Percentiles rank a stretch among this genome's conserved stretches.
Evolutionary conservation across 1,140 invertebrate species (phyloP).

Genomic region (Orchestia grillus): DNA sequence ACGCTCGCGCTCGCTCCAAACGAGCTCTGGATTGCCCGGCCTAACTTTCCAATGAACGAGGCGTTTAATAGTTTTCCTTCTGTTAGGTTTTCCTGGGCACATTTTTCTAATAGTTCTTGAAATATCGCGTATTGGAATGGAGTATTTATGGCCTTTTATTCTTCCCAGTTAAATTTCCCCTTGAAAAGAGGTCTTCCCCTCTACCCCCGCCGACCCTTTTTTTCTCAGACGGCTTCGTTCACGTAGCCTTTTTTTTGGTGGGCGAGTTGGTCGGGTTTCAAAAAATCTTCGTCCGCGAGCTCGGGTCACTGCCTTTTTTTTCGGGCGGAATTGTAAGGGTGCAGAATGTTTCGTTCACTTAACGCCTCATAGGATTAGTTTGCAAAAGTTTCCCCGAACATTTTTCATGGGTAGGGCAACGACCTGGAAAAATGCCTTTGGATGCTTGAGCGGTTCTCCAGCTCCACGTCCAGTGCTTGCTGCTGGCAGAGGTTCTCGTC

Average conservation of each 20-base stretch:
- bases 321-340: neutral
- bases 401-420: constrained; percentile 12
- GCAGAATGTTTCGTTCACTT: constrained; percentile 50
- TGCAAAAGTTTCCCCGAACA: constrained; percentile 28
- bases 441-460: neutral
- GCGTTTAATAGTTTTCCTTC: constrained; percentile 14
- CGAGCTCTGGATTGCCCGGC: neutral
- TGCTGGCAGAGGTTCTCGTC: neutral
- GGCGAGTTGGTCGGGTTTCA: neutral
- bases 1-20: neutral
- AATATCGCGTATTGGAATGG: neutral
- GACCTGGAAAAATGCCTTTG: neutral
- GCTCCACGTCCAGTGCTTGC: too few species aligned
- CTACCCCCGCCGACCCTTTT: too few species aligned
- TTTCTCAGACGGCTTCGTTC: neutral
- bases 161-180: neutral
- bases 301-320: neutral
- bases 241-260: neutral
- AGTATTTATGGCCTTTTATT: neutral
- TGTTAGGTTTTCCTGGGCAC: neutral
- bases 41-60: too few species aligned
- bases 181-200: neutral
- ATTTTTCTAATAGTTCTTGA: neutral
- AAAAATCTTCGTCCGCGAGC: neutral
- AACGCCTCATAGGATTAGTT: constrained; percentile 46